A percentile compares a stretch with the other conserved stretches of the same genome.
phyloP scores from a whole-genome alignment of 2,888 invertebrate genomes.

The Aphidius colemani region DNA sequence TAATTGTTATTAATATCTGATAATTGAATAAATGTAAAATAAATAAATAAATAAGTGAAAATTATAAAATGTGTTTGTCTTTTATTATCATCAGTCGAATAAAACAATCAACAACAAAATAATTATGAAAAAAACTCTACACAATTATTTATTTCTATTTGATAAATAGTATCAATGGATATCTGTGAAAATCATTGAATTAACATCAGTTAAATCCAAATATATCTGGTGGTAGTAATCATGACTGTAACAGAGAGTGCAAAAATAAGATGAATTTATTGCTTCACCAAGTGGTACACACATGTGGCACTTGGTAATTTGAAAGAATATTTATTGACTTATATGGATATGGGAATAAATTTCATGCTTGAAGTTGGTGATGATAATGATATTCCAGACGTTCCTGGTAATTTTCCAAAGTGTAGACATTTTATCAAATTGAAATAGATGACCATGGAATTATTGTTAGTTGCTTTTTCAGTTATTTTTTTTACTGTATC shows the following conservation, averaged over 20 bases:
- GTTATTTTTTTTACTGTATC: neutral
- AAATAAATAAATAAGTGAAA: too few species aligned
- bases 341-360: conserved; percentile 61
- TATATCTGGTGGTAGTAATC: conserved; percentile 34
- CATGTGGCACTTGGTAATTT: conserved; percentile 55
- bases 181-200: neutral
- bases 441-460: too few species aligned
- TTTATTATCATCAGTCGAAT: too few species aligned
- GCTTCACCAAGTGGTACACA: conserved; percentile 58
- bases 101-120: too few species aligned
- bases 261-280: conserved; percentile 45
- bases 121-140: too few species aligned
- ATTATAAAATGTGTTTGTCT: too few species aligned
- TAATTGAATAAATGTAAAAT: too few species aligned
- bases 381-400: conserved; percentile 45
- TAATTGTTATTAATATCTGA: too few species aligned
- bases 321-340: neutral
- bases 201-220: conserved; percentile 32
- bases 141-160: conserved; percentile 23
- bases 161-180: conserved; percentile 8
- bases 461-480: neutral
- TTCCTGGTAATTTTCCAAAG: conserved; percentile 51
- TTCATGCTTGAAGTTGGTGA: conserved; percentile 59
- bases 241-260: conserved; percentile 45
- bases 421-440: conserved; percentile 47